Conservation (phyloP, 1,140 invertebrate genomes). For the Pentalonia nigronervosa region DNA sequence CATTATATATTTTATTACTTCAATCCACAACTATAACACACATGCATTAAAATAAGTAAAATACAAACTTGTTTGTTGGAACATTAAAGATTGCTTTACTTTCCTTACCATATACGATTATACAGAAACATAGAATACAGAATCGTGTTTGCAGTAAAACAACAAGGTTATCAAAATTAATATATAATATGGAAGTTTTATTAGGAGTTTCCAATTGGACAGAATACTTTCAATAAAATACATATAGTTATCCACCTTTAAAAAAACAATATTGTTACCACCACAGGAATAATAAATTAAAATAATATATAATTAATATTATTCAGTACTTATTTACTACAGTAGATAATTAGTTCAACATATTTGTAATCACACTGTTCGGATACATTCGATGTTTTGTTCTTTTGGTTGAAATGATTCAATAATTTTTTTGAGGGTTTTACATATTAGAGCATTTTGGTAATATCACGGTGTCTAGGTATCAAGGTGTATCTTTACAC, state of each 20-base stretch:
- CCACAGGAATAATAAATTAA: background rate
- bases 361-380: too few species aligned
- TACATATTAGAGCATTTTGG: too few species aligned
- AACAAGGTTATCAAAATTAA: constrained; percentile 17
- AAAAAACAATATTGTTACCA: background rate
- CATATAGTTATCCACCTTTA: background rate
- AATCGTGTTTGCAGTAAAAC: background rate
- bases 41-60: background rate
- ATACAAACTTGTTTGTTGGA: background rate
- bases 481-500: too few species aligned
- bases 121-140: background rate
- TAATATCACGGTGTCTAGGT: too few species aligned
- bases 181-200: background rate
- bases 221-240: background rate
- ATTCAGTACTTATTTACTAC: background rate
- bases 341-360: background rate
- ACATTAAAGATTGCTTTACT: constrained; percentile 8
- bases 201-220: background rate
- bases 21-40: background rate
- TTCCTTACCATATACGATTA: constrained; percentile 2
- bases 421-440: too few species aligned
- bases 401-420: too few species aligned
- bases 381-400: too few species aligned
- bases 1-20: background rate
- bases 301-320: background rate